Evolutionary conservation across 2,113 vertebrate species (phyloP).

Genomic region (Bombycilla garrulus): DNA sequence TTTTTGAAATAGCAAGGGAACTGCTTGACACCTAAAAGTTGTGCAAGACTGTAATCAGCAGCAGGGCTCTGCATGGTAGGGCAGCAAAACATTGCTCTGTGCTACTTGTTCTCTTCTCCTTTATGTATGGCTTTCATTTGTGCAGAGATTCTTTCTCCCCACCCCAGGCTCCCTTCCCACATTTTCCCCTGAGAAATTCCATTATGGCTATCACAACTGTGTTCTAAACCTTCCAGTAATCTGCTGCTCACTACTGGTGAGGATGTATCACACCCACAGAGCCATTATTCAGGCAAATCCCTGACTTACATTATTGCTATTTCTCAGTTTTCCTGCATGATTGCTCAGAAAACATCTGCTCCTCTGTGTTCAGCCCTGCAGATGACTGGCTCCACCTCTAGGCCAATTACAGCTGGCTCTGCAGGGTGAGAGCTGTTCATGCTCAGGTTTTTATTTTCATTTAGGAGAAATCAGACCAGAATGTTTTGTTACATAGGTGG

Average conservation of each 20-base stretch:
- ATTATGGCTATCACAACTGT: not conserved
- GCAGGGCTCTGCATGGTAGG: not conserved
- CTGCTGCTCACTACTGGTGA: not conserved
- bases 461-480: not conserved
- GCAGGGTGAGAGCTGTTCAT: not conserved
- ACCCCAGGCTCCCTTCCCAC: not conserved
- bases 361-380: conserved; percentile 1
- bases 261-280: not conserved
- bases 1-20: not conserved
- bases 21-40: not conserved
- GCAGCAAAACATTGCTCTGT: not conserved
- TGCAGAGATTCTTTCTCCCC: not conserved
- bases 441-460: not conserved
- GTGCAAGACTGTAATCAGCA: not conserved
- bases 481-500: not conserved
- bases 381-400: conserved; percentile 57
- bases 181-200: not conserved
- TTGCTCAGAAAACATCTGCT: not conserved
- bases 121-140: not conserved
- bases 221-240: not conserved
- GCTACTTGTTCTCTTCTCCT: not conserved
- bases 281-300: not conserved
- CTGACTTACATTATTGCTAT: not conserved
- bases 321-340: not conserved
- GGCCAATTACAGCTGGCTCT: not conserved